Evolutionary conservation across 2,888 invertebrate species (phyloP).

Genomic region (Empis stercorea): DNA sequence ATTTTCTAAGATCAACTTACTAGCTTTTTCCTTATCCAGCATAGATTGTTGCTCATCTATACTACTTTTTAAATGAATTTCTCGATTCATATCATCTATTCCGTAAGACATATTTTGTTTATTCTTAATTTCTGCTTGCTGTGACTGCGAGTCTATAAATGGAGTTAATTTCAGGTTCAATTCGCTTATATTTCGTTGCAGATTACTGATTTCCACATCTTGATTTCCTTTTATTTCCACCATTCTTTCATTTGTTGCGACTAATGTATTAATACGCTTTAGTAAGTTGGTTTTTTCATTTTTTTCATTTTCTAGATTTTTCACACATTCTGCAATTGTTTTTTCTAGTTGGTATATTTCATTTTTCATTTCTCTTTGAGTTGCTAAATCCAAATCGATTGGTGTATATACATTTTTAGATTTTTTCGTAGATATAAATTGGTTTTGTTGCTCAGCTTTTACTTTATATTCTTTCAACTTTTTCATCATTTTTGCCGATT

Average conservation of each 20-base stretch:
- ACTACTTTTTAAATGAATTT: slow-evolving; percentile 25
- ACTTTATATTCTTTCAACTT: slow-evolving; percentile 74
- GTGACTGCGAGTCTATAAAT: background rate
- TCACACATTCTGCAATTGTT: slow-evolving; percentile 44
- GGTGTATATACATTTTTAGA: no score
- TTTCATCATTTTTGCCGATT: slow-evolving; percentile 64
- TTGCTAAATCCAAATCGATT: slow-evolving; percentile 60
- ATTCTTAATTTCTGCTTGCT: background rate
- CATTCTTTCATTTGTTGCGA: slow-evolving; percentile 62
- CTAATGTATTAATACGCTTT: slow-evolving; percentile 61
- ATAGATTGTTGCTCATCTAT: slow-evolving; percentile 46
- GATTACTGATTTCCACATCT: slow-evolving; percentile 60
- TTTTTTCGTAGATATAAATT: background rate
- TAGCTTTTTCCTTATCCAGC: slow-evolving; percentile 40
- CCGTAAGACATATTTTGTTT: background rate
- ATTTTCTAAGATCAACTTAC: slow-evolving; percentile 21
- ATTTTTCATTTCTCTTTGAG: slow-evolving; percentile 65
- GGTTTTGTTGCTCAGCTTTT: slow-evolving; percentile 41
- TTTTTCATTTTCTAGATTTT: slow-evolving; percentile 46
- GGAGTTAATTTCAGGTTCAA: slow-evolving; percentile 42
- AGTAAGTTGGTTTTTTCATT: slow-evolving; percentile 53
- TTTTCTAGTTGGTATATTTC: slow-evolving; percentile 55
- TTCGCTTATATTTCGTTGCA: slow-evolving; percentile 59
- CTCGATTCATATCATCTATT: background rate
- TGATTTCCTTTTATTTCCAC: slow-evolving; percentile 70